Percentiles rank a stretch among this genome's conserved stretches.
phyloP scores from a whole-genome alignment of 2,888 invertebrate genomes.

The Philopedon plagiatum region DNA sequence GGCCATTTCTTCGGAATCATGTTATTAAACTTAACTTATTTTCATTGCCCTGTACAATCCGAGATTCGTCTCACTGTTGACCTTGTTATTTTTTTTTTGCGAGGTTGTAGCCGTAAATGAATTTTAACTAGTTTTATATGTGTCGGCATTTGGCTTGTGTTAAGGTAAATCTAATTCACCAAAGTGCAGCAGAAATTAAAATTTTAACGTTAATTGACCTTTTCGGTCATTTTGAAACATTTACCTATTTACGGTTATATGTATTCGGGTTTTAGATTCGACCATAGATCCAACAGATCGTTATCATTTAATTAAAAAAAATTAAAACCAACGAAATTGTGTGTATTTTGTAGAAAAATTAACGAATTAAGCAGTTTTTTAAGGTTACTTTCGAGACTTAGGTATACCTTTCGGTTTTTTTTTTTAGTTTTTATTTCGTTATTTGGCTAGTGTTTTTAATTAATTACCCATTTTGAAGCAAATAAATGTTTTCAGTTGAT shows the following conservation, averaged over 20 bases:
- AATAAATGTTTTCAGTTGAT: too few species aligned
- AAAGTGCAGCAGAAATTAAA: conserved; percentile 22
- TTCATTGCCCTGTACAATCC: too few species aligned
- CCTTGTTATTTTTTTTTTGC: not conserved
- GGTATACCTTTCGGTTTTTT: too few species aligned
- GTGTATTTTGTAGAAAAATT: too few species aligned
- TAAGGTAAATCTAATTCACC: not conserved
- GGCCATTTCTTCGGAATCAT: too few species aligned
- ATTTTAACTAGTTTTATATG: conserved; percentile 4
- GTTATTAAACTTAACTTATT: too few species aligned
- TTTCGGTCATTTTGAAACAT: conserved; percentile 7
- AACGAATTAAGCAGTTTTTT: too few species aligned
- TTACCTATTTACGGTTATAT: conserved; percentile 20
- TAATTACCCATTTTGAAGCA: too few species aligned
- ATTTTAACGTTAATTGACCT: conserved; percentile 37
- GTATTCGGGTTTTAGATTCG: not conserved
- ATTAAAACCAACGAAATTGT: not conserved
- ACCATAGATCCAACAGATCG: not conserved
- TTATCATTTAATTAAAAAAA: not conserved
- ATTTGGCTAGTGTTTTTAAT: too few species aligned
- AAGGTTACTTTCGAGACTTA: too few species aligned
- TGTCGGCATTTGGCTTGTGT: conserved; percentile 21
- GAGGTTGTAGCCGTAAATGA: not conserved
- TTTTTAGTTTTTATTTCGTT: too few species aligned
- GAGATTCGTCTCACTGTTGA: too few species aligned